Conservation (phyloP, 92 coral and sea anemone species). For the Umimayanthus chanpuru region DNA sequence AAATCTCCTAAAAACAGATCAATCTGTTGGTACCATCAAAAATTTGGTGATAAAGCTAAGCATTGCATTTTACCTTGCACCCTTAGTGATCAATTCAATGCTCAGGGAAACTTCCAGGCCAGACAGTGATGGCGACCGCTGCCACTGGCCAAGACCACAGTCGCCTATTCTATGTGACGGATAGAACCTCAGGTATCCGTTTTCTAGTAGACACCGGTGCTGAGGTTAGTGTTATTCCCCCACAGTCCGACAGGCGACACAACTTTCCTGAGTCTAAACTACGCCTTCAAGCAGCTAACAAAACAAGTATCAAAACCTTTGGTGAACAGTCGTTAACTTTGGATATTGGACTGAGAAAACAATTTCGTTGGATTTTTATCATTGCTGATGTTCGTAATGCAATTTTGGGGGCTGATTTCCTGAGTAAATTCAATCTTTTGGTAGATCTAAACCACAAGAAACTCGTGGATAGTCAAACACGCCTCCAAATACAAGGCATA, state of each 20-base stretch:
- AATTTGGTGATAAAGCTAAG: too few relatives aligned
- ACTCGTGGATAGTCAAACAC: background rate
- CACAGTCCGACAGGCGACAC: background rate
- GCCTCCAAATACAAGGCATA: background rate
- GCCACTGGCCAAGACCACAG: background rate
- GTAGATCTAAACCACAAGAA: background rate
- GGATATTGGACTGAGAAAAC: slow-evolving; percentile 4
- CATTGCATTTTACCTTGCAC: too few relatives aligned
- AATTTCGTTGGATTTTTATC: slow-evolving; percentile 26
- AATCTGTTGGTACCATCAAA: too few relatives aligned
- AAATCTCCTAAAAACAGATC: too few relatives aligned
- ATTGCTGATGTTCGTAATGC: slow-evolving; percentile 17
- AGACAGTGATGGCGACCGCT: background rate
- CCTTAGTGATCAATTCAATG: too few relatives aligned
- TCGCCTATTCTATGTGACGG: background rate
- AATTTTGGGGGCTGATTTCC: slow-evolving; percentile 13
- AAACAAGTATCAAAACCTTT: background rate
- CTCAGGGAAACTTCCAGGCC: background rate
- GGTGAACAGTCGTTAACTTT: slow-evolving; percentile 11
- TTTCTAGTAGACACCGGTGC: slow-evolving; percentile 18
- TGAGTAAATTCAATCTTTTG: slow-evolving; percentile 1
- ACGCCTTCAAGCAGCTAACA: slow-evolving; percentile 9
- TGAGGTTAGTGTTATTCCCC: slow-evolving; percentile 21
- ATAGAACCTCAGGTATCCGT: background rate
- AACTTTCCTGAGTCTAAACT: too few relatives aligned